Evolutionary conservation across 2,113 vertebrate species (phyloP).

Genomic region (Boulengerochromis microlepis): DNA sequence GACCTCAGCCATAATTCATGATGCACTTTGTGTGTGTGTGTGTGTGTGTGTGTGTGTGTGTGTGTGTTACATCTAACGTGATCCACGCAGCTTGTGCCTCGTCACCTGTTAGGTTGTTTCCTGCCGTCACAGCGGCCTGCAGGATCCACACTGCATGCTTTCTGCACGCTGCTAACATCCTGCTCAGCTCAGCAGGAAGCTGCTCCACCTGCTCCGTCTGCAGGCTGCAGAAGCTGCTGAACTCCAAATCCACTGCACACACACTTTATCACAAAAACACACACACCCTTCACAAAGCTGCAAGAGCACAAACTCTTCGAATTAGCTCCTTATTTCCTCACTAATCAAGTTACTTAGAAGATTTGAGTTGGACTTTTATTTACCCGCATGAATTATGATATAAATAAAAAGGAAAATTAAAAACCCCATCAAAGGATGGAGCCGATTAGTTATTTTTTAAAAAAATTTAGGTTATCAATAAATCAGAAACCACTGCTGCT

Average conservation of each 20-base stretch:
- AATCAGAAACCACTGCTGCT: not conserved
- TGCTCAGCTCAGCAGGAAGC: slow-evolving; percentile 11
- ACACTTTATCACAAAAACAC: not conserved
- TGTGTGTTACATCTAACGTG: not conserved
- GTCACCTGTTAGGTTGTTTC: not conserved
- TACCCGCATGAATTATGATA: not conserved
- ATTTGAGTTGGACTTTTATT: not conserved
- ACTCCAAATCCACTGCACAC: not conserved
- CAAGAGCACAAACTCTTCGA: not conserved
- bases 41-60: not conserved
- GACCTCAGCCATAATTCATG: slow-evolving; percentile 16
- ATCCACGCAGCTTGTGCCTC: not conserved
- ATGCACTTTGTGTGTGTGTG: not conserved
- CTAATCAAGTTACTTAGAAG: not conserved
- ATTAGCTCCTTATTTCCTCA: not conserved
- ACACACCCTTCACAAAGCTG: not conserved
- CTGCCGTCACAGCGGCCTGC: not conserved
- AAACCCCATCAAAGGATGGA: not conserved
- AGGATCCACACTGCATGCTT: not conserved
- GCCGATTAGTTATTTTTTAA: not conserved
- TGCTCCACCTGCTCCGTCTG: not conserved
- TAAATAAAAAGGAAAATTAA: not conserved
- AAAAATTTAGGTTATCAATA: not conserved
- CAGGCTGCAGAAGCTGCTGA: not conserved
- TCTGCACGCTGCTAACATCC: slow-evolving; percentile 23